A percentile compares a stretch with the other conserved stretches of the same genome.
These are phyloP conservation scores for Battus philenor DNA, from an alignment of 1,140 invertebrate species.

Conservation along the genomic window DNA sequence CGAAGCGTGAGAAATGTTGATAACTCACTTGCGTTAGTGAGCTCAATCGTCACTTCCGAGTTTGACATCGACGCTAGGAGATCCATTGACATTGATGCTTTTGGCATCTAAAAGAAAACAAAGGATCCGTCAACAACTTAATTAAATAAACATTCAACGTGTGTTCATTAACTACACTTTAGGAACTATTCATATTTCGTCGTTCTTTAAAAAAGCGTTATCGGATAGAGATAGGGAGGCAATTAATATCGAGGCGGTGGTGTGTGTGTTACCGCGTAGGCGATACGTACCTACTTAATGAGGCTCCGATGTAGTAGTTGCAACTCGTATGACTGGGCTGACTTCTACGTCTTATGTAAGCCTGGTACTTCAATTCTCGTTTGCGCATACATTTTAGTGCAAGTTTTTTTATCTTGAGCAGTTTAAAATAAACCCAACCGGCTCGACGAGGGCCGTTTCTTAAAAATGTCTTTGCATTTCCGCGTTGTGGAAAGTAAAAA, in stretches of 20 bases:
- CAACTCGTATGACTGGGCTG: slow-evolving; percentile 46
- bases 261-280: slow-evolving; percentile 52
- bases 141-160: too few species aligned
- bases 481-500: slow-evolving; percentile 63
- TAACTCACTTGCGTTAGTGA: slow-evolving; percentile 70
- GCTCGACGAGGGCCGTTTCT: slow-evolving; percentile 59
- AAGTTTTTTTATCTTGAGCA: slow-evolving; percentile 47
- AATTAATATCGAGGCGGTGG: slow-evolving; percentile 42
- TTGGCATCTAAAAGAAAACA: too few species aligned
- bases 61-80: slow-evolving; percentile 32
- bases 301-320: slow-evolving; percentile 34
- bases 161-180: too few species aligned
- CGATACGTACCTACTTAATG: slow-evolving; percentile 42
- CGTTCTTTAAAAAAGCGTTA: slow-evolving; percentile 30
- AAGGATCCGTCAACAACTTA: too few species aligned
- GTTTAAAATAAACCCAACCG: slow-evolving; percentile 65
- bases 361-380: slow-evolving; percentile 69
- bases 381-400: slow-evolving; percentile 70
- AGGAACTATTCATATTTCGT: too few species aligned
- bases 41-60: slow-evolving; percentile 66
- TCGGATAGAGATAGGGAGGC: slow-evolving; percentile 48
- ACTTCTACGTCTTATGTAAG: slow-evolving; percentile 47
- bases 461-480: slow-evolving; percentile 69
- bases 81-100: slow-evolving; percentile 28
- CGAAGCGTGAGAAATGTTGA: slow-evolving; percentile 72